Evolutionary conservation across 2,797 vertebrate species (phyloP).

Genomic region (Clamator glandarius): DNA sequence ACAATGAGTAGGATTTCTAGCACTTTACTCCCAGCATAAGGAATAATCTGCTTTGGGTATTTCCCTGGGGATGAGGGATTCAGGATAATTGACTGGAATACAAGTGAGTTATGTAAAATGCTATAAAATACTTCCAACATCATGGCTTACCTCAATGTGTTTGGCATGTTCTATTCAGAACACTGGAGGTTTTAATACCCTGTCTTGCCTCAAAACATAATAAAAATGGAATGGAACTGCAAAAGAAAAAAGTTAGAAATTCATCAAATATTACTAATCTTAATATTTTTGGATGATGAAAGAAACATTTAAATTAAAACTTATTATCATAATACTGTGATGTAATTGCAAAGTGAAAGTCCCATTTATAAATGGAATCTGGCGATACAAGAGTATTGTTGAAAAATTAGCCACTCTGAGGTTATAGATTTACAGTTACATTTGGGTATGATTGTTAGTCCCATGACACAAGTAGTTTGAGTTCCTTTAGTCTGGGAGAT

Average conservation of each 20-base stretch:
- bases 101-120: background rate
- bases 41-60: background rate
- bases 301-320: fast-evolving
- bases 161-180: background rate
- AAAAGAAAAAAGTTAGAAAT: background rate
- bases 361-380: background rate
- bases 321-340: fast-evolving
- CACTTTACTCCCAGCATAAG: background rate
- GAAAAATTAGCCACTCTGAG: background rate
- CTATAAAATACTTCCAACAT: background rate
- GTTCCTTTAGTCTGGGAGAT: background rate
- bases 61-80: fast-evolving
- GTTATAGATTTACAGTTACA: background rate
- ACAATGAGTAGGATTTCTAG: background rate
- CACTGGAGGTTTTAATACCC: background rate
- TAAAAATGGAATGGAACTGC: background rate
- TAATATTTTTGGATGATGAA: background rate
- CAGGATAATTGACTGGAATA: background rate
- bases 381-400: background rate
- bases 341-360: background rate
- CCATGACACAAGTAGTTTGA: background rate
- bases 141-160: background rate
- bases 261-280: background rate
- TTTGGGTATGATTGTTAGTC: background rate
- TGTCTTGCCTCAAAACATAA: background rate